Conservation (phyloP, 2,113 vertebrate genomes). For the Ageneiosus marmoratus region DNA sequence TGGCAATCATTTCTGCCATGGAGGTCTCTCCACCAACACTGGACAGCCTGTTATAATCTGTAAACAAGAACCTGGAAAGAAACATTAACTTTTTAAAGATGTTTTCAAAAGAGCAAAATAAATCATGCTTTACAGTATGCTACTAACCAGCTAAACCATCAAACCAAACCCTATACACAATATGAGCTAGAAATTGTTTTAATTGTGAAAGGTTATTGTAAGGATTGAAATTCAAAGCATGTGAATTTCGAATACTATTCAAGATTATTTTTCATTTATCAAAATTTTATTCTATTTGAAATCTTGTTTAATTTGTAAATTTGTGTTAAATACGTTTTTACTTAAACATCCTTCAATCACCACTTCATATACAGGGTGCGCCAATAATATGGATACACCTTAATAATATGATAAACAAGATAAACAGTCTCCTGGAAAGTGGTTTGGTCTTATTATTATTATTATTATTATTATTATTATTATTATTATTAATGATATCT, state of each 20-base stretch:
- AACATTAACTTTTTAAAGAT: background rate
- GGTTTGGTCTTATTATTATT: too few relatives aligned
- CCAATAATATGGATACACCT: too few relatives aligned
- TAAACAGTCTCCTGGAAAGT: too few relatives aligned
- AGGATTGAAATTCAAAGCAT: background rate
- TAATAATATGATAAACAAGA: too few relatives aligned
- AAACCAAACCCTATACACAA: background rate
- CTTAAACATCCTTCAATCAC: background rate
- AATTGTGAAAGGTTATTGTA: background rate
- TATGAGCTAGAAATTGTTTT: background rate
- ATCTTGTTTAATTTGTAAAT: background rate
- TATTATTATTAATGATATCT: too few relatives aligned
- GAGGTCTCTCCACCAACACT: conserved; percentile 97
- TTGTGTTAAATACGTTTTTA: background rate
- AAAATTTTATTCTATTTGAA: background rate
- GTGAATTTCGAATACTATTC: background rate
- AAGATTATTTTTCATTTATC: background rate
- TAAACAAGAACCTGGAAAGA: conserved; percentile 91
- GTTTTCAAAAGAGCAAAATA: background rate
- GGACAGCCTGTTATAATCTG: conserved; percentile 95
- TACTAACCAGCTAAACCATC: background rate
- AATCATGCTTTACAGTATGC: background rate
- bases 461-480: too few relatives aligned
- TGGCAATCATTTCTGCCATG: conserved; percentile 97
- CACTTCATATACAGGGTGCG: background rate